Base-by-base conservation (phyloP, 1,140 invertebrate genomes). In the Heliconius eleuchia region DNA sequence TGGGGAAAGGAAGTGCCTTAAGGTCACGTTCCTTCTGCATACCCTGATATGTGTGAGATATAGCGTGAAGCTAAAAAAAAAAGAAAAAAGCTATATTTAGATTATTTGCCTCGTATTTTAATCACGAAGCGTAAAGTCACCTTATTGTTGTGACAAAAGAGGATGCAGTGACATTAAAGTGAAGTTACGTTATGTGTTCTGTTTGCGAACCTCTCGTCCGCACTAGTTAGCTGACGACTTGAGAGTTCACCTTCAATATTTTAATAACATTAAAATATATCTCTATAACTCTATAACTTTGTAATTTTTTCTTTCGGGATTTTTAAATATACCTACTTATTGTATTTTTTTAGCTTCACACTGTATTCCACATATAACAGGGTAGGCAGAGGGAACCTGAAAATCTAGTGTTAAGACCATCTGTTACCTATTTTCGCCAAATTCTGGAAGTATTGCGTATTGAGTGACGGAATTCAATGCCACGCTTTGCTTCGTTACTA, bases 121-220 rank as follows among this genome's bases (percentile, higher is more conserved):
- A 19, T 19, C 19, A 55, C 34, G 16, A 8, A 9, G 57, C 23
- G n/a, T 46, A 66, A 27, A 66, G 37, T 70, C 55, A 66, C 74
- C 57, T 76, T 76, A 76, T 76, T 76, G 70, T 66, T 76, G 9
- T 23, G 57, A 76, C 74, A 76, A 76, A 66, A 60, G 60, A 27
- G 60, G 23, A 66, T 13, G 27, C 60, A 66, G 60, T 30, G 74
- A 76, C 9, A 46, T 39, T 42, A 27, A 66, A 66, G 55, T 23
- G 74, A 55, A 27, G 74, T 46, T 16, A 42, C 46, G 55, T 76
- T 66, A 42, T 66, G 55, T 76, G 42, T 39, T 46, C 42, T 76
- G 74, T 76, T 66, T 60, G 50, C 74, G 11, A 60, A 76, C 19
- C 74, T 55, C 74, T 76, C 60, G 27, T 30, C 19, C 7, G n/a